Evolutionary conservation across 64 coral and sea anemone species (phyloP).

Genomic region (Orbicella faveolata): DNA sequence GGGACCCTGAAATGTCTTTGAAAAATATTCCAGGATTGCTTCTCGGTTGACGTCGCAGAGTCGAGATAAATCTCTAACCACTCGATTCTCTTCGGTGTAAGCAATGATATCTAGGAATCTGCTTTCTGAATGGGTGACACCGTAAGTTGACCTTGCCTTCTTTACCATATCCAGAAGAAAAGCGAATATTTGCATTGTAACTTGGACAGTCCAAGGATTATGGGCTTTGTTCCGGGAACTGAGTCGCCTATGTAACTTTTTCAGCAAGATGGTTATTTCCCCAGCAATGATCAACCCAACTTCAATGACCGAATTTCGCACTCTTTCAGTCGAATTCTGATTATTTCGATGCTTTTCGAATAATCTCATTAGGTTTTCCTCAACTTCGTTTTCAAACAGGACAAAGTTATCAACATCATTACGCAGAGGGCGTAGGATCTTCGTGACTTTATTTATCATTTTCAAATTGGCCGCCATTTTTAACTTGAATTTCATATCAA

Average conservation of each 20-base stretch:
- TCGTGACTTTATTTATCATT: background rate
- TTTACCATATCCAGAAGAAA: background rate
- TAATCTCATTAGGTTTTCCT: conserved; percentile 23
- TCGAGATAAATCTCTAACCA: conserved; percentile 35
- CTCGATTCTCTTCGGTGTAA: conserved; percentile 37
- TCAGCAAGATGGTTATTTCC: conserved; percentile 26
- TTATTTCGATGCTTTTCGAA: conserved; percentile 8
- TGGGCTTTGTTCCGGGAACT: conserved; percentile 33
- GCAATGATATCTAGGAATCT: background rate
- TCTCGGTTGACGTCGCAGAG: background rate
- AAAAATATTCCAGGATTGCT: conserved; percentile 32
- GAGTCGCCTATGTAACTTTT: conserved; percentile 26
- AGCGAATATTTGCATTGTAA: conserved; percentile 20
- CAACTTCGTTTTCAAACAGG: conserved; percentile 31
- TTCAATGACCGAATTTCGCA: conserved; percentile 10
- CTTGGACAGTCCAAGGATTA: conserved; percentile 32
- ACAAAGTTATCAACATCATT: conserved; percentile 7
- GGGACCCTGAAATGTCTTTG: conserved; percentile 32
- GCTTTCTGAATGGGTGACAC: background rate
- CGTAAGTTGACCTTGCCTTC: conserved; percentile 23
- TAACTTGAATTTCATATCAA: conserved; percentile 21
- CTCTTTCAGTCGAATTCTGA: background rate
- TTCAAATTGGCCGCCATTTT: conserved; percentile 2
- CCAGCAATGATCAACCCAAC: conserved; percentile 15
- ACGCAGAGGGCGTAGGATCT: background rate